Evolutionary conservation across 2,888 invertebrate genomes (phyloP).

Genomic region (Steromphala cineraria): DNA sequence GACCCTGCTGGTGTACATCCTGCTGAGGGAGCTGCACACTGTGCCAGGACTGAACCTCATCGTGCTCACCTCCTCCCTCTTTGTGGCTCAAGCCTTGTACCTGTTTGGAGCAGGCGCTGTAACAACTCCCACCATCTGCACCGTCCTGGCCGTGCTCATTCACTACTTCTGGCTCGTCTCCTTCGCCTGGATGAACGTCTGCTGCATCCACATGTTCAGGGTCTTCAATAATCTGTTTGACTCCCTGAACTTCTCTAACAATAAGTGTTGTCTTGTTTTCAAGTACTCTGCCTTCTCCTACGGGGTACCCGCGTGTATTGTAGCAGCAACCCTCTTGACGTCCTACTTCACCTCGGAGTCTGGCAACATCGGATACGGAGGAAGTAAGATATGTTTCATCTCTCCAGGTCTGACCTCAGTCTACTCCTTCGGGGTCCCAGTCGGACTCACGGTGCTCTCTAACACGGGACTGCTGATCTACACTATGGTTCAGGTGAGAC

Average conservation of each 20-base stretch:
- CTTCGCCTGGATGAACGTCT: constrained; percentile 42
- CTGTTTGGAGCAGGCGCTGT: not conserved
- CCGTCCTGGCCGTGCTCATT: constrained; percentile 31
- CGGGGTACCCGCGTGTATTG: not conserved
- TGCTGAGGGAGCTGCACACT: not conserved
- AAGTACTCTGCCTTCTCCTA: not conserved
- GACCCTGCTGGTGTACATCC: not conserved
- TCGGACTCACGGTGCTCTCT: not conserved
- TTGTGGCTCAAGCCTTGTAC: not conserved
- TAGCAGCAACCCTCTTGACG: not conserved
- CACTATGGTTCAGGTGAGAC: not conserved
- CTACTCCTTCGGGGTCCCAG: not conserved
- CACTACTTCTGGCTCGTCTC: constrained; percentile 44
- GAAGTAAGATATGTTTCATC: not conserved
- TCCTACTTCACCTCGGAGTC: not conserved
- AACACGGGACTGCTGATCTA: not conserved
- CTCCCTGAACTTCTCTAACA: not conserved
- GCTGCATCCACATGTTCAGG: constrained; percentile 42
- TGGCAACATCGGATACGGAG: not conserved
- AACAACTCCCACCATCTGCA: constrained; percentile 20
- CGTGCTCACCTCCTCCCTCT: not conserved
- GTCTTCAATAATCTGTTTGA: constrained; percentile 30
- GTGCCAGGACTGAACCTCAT: not conserved
- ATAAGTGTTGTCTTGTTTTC: not conserved
- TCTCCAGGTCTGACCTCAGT: not conserved